Conservation (phyloP, 2,888 invertebrate species). For the Chymomyza caudatula region DNA sequence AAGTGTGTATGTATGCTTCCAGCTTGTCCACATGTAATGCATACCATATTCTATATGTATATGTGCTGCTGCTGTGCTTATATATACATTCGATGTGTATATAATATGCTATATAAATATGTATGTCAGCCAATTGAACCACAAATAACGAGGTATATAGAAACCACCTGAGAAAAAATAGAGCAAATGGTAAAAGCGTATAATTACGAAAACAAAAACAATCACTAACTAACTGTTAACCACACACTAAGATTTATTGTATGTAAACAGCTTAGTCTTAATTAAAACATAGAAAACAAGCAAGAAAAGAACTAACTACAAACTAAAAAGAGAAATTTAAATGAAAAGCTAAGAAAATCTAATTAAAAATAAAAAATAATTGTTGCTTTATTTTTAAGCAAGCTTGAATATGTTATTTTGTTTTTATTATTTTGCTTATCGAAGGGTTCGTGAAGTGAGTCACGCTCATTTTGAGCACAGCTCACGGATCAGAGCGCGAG, state of each 20-base stretch:
- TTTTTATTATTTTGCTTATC: too few relatives aligned
- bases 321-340: neutral
- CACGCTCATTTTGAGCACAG: too few relatives aligned
- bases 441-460: too few relatives aligned
- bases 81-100: neutral
- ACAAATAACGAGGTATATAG: neutral
- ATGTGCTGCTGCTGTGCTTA: neutral
- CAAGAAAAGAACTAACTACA: neutral
- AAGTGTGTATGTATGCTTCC: neutral
- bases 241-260: neutral
- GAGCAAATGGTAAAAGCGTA: neutral
- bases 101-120: neutral
- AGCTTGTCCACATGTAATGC: neutral
- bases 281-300: slow-evolving; percentile 2
- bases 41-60: neutral
- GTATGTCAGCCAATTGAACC: neutral
- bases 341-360: neutral
- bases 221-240: neutral
- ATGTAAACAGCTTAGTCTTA: slow-evolving; percentile 2
- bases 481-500: too few relatives aligned
- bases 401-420: neutral
- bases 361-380: neutral
- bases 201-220: slow-evolving; percentile 3
- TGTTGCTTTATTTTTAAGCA: slow-evolving; percentile 3
- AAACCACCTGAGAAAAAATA: neutral